Conservation (phyloP, 2,888 invertebrate species). For the Dolichomitus sp. region DNA sequence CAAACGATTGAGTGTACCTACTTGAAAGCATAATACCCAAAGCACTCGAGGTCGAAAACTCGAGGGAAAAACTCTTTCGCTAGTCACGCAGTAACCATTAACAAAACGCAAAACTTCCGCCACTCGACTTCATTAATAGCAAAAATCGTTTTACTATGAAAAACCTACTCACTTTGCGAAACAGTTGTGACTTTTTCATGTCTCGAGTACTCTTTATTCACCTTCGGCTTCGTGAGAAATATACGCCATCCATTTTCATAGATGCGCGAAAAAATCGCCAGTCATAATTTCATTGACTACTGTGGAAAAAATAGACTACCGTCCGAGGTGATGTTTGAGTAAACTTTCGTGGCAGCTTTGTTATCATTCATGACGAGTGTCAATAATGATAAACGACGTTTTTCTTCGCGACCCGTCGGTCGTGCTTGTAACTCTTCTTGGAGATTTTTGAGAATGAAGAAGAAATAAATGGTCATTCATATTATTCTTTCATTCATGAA, state of each 20-base stretch:
- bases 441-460: slow-evolving; percentile 11
- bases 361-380: slow-evolving; percentile 15
- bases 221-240: neutral
- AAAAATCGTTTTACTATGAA: slow-evolving; percentile 20
- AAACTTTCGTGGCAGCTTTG: slow-evolving; percentile 23
- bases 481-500: neutral
- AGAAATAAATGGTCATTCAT: neutral
- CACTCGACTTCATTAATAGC: slow-evolving; percentile 49
- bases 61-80: slow-evolving; percentile 53
- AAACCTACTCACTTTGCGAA: slow-evolving; percentile 15
- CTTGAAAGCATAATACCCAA: slow-evolving; percentile 24
- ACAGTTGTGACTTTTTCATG: neutral
- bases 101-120: neutral
- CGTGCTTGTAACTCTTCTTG: neutral
- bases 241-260: slow-evolving; percentile 36
- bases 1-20: neutral
- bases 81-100: slow-evolving; percentile 56
- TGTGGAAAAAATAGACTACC: neutral
- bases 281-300: slow-evolving; percentile 52
- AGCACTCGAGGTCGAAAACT: slow-evolving; percentile 48
- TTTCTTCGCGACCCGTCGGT: neutral
- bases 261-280: slow-evolving; percentile 21
- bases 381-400: slow-evolving; percentile 8
- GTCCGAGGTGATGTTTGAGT: slow-evolving; percentile 11
- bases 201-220: slow-evolving; percentile 36